A percentile compares a stretch with the other conserved stretches of the same genome.
Conservation (phyloP, 1,140 invertebrate species). For the Myzus persicae region DNA sequence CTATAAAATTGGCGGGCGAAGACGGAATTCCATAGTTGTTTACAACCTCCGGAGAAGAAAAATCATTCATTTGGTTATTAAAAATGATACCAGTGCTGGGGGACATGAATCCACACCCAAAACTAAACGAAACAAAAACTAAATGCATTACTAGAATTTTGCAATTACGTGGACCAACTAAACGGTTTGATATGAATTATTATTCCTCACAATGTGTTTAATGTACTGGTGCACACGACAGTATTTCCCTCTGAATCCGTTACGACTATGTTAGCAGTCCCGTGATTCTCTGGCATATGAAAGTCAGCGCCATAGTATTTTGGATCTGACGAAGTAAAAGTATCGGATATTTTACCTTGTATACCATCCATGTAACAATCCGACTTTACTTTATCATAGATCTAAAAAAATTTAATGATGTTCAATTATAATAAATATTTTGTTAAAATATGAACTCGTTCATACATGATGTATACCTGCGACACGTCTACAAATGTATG, state of each 20-base stretch:
- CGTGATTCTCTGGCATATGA: slow-evolving; percentile 71
- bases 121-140: slow-evolving; percentile 67
- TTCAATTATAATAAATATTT: too few relatives aligned
- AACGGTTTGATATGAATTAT: neutral
- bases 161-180: neutral
- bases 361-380: slow-evolving; percentile 71
- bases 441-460: neutral
- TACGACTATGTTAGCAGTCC: slow-evolving; percentile 87
- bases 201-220: slow-evolving; percentile 48
- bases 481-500: slow-evolving; percentile 66
- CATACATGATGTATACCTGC: slow-evolving; percentile 52
- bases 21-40: slow-evolving; percentile 83
- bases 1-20: slow-evolving; percentile 82
- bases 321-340: slow-evolving; percentile 74
- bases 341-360: slow-evolving; percentile 72
- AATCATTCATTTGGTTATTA: slow-evolving; percentile 97
- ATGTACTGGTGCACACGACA: slow-evolving; percentile 85
- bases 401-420: slow-evolving; percentile 27
- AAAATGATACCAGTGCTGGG: slow-evolving; percentile 85
- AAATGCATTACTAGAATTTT: neutral
- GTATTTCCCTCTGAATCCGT: slow-evolving; percentile 85
- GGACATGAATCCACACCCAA: slow-evolving; percentile 78
- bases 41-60: slow-evolving; percentile 80
- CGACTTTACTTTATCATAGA: slow-evolving; percentile 67
- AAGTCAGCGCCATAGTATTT: slow-evolving; percentile 76